These are phyloP conservation scores for Actinemys pallida DNA, from an alignment of 2,113 vertebrate species.

Conservation along the genomic window DNA sequence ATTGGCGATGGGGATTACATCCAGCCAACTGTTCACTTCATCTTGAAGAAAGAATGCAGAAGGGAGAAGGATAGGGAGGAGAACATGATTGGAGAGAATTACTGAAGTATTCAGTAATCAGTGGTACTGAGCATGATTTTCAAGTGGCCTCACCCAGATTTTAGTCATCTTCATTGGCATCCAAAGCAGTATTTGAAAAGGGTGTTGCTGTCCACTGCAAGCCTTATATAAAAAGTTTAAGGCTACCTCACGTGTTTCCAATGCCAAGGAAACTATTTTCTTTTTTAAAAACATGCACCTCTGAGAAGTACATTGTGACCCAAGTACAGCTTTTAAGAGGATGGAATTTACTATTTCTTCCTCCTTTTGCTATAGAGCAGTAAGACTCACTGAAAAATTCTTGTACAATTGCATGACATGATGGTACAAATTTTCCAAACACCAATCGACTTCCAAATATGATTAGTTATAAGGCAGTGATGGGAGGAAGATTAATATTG, in stretches of 20 bases:
- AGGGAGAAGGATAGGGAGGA: background rate
- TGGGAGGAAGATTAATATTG: background rate
- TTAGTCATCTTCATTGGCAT: background rate
- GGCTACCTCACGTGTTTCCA: background rate
- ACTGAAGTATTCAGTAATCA: slow-evolving; percentile 39
- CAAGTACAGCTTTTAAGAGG: too few species aligned
- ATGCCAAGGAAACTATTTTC: background rate
- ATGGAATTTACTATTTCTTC: background rate
- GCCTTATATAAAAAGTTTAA: background rate
- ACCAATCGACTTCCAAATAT: background rate
- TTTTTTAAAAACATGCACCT: background rate
- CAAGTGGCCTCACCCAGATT: slow-evolving; percentile 57
- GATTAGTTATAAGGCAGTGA: background rate
- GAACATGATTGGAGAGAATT: background rate
- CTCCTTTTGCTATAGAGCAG: background rate
- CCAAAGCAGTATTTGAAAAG: background rate
- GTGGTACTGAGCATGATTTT: slow-evolving; percentile 49
- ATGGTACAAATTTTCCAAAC: too few species aligned
- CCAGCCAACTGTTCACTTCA: rapidly evolving
- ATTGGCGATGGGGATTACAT: slow-evolving; percentile 12
- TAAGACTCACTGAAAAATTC: background rate
- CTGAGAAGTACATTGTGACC: background rate
- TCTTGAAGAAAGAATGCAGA: slow-evolving; percentile 14
- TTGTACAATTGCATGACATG: background rate
- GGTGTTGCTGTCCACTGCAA: background rate